Percentiles rank a stretch among this genome's conserved stretches.
These are phyloP conservation scores for Chironex yamaguchii DNA, from an alignment of 30 jellyfish, hydroid and myxozoan species.

Conservation along the genomic window DNA sequence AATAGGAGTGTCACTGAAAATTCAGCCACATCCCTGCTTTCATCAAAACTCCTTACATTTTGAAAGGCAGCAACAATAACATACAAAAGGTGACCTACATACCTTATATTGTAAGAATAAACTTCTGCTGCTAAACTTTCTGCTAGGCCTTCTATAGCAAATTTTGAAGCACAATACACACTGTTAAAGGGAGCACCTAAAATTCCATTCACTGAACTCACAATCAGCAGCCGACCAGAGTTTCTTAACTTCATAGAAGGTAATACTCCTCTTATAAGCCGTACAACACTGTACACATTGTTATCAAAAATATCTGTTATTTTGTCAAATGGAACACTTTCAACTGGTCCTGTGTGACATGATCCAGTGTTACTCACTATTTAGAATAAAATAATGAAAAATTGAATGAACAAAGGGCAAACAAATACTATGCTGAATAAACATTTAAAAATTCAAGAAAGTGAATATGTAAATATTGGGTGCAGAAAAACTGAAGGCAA, in stretches of 20 bases:
- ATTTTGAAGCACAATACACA: slow-evolving; percentile 58
- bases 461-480: too few species aligned
- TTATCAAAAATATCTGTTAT: slow-evolving; percentile 25
- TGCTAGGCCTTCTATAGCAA: slow-evolving; percentile 62
- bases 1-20: too few species aligned
- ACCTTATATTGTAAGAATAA: slow-evolving; percentile 41
- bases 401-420: too few species aligned
- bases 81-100: too few species aligned
- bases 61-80: too few species aligned
- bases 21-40: too few species aligned
- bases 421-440: too few species aligned
- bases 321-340: background rate
- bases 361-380: background rate
- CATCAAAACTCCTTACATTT: too few species aligned
- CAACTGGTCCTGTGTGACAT: background rate
- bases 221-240: slow-evolving; percentile 36
- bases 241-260: slow-evolving; percentile 47
- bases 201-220: slow-evolving; percentile 48
- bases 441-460: too few species aligned
- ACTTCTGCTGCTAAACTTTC: slow-evolving; percentile 74
- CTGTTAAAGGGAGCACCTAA: slow-evolving; percentile 65
- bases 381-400: too few species aligned
- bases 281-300: slow-evolving; percentile 47
- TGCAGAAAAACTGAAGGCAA: too few species aligned
- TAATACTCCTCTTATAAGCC: slow-evolving; percentile 10